A percentile compares a stretch with the other conserved stretches of the same genome.
phyloP scores from a whole-genome alignment of 2,888 invertebrate species.

The Ptychoptera contaminata region DNA sequence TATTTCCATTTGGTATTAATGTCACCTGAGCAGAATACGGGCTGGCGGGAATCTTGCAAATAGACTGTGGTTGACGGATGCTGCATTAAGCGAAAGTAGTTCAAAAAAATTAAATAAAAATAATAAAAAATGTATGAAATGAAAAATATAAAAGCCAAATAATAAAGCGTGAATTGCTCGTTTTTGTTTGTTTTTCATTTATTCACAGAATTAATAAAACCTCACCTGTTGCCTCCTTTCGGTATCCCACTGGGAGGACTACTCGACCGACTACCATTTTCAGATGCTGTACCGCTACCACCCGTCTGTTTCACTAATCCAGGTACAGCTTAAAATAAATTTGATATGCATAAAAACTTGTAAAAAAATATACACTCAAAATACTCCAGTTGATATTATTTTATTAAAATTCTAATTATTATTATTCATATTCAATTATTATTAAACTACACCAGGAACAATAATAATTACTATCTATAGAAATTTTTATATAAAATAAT shows the following conservation, averaged over 20 bases:
- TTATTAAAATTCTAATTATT: too few relatives aligned
- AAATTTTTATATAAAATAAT: too few relatives aligned
- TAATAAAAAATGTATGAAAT: not conserved
- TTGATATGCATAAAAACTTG: too few relatives aligned
- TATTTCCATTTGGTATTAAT: constrained; percentile 14
- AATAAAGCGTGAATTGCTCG: too few relatives aligned
- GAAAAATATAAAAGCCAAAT: not conserved
- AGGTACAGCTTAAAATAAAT: constrained; percentile 27
- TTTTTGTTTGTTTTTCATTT: not conserved
- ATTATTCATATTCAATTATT: too few relatives aligned
- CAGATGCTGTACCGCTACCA: constrained; percentile 31
- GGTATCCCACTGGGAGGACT: constrained; percentile 24
- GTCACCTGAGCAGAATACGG: constrained; percentile 27
- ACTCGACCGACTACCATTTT: constrained; percentile 38
- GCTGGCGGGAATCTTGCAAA: constrained; percentile 38
- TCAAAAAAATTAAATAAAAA: not conserved
- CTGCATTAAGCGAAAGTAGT: constrained; percentile 11
- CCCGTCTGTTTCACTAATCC: constrained; percentile 45
- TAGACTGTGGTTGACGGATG: constrained; percentile 27
- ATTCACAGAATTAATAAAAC: not conserved
- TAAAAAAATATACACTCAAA: too few relatives aligned
- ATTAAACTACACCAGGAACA: too few relatives aligned
- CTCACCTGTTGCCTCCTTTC: constrained; percentile 3
- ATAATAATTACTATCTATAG: too few relatives aligned
- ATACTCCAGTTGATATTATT: too few relatives aligned